Evolutionary conservation across 2,797 vertebrate genomes (phyloP), one percentile per base, ranked within the genome.

Genomic region (Erethizon dorsatum): DNA sequence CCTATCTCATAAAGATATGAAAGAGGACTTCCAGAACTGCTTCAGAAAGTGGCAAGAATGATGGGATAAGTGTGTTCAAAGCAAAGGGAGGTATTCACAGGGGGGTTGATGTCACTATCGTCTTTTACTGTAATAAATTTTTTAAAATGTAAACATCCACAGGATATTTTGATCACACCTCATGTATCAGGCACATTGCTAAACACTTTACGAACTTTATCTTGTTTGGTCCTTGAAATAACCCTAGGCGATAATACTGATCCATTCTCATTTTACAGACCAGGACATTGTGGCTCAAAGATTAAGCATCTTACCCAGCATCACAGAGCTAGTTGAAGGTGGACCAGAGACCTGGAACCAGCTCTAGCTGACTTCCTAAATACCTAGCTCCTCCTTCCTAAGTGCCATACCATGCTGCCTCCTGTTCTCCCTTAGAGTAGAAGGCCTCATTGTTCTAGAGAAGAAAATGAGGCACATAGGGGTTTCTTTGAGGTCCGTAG

Each of bases 161-260:
- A 77, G 45, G 47, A 50, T 50, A 50, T 77, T 31, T 50, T 50
- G 28, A 50, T 31, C 26, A 77, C 14, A 75, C 45, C 22, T 75
- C 37, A 24, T 31, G 15, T 77, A 28, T 47, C 28, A 86, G 61
- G 22, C 37, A 33, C 59, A 11, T 75, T 65, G 52, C 41, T 88
- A 54, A 83, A 95, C 45, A 24, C 12, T 86, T 94, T 47, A 52
- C 2, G 65, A 20, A 80, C 56, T 83, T 94, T 7, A 56, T 20
- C 33, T 79, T 73, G 37, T 84, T 28, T 61, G 83, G 83, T 79
- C 59, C 56, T 94, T 90, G 54, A 78, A 91, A 67, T 18, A 12
- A 79, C 52, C 14, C 45, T 45, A 6, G 28, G 5, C 41, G 28
- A 18, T 79, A 75, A n/a, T 77, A 56, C 57, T 92, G 45, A 73